Evolutionary conservation across 2,888 invertebrate genomes (phyloP).

Genomic region (Meloe dianella): DNA sequence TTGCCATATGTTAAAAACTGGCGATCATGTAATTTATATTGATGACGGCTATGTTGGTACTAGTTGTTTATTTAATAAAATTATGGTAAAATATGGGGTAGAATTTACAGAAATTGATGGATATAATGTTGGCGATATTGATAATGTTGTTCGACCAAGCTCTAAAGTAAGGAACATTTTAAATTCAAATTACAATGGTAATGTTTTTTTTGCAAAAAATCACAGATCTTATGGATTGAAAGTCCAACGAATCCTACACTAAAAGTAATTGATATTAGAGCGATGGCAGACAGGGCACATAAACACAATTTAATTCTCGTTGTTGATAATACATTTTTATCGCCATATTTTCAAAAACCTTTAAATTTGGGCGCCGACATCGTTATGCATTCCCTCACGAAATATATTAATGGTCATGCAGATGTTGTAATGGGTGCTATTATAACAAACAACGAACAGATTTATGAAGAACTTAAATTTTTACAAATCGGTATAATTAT

Average conservation of each 20-base stretch:
- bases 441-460: conserved; percentile 73
- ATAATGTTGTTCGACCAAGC: conserved; percentile 74
- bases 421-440: conserved; percentile 97
- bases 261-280: conserved; percentile 87
- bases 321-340: conserved; percentile 94
- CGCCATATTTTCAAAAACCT: conserved; percentile 90
- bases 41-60: conserved; percentile 97
- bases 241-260: conserved; percentile 95
- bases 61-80: conserved; percentile 70
- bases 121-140: conserved; percentile 69
- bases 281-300: conserved; percentile 69
- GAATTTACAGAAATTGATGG: conserved; percentile 80
- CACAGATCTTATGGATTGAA: conserved; percentile 89
- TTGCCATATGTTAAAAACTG: conserved; percentile 74
- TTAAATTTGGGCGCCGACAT: conserved; percentile 90
- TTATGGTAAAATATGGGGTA: conserved; percentile 71
- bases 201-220: no score
- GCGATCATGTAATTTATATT: conserved; percentile 89
- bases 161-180: conserved; percentile 73
- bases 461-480: conserved; percentile 77
- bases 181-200: no score
- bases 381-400: conserved; percentile 90
- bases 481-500: conserved; percentile 78
- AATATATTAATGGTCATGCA: conserved; percentile 98
- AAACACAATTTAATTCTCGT: conserved; percentile 71